Conservation (phyloP, 1,140 invertebrate species). For the Lysiphlebus fabarum region DNA sequence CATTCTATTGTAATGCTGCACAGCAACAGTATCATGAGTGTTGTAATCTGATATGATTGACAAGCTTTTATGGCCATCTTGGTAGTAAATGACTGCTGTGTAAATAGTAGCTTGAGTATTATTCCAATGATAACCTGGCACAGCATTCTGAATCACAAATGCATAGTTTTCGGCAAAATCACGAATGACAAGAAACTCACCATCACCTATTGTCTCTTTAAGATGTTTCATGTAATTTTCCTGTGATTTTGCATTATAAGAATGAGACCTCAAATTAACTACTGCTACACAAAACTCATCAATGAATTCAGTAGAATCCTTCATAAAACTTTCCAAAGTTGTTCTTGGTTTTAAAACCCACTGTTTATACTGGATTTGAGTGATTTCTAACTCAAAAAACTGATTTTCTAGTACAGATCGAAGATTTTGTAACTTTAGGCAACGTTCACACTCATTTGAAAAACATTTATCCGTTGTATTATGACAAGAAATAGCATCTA, state of each 20-base stretch:
- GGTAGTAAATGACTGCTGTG: conserved; percentile 4
- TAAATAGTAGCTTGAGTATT: conserved; percentile 8
- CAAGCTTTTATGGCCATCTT: conserved; percentile 4
- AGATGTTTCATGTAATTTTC: background rate
- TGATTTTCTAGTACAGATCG: too few species aligned
- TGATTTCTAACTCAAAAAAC: too few species aligned
- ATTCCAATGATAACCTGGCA: conserved; percentile 12
- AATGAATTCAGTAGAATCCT: conserved; percentile 1
- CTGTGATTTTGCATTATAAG: conserved; percentile 10
- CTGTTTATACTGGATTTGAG: background rate
- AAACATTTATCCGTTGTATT: conserved; percentile 11
- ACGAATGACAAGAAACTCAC: conserved; percentile 8
- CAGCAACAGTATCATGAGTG: conserved; percentile 8
- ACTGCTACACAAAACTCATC: conserved; percentile 6
- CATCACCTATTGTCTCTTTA: background rate
- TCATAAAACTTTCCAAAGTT: conserved; percentile 5
- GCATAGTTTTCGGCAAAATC: conserved; percentile 15
- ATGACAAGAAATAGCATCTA: conserved; percentile 10
- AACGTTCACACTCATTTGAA: conserved; percentile 10
- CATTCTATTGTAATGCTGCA: background rate
- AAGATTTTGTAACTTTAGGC: background rate
- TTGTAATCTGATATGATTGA: conserved; percentile 9
- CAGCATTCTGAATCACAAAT: conserved; percentile 9
- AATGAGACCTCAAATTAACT: background rate
- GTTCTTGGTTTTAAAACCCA: conserved; percentile 10